Evolutionary conservation across 1,140 invertebrate species (phyloP).

Genomic region (Saccostrea cuccullata): DNA sequence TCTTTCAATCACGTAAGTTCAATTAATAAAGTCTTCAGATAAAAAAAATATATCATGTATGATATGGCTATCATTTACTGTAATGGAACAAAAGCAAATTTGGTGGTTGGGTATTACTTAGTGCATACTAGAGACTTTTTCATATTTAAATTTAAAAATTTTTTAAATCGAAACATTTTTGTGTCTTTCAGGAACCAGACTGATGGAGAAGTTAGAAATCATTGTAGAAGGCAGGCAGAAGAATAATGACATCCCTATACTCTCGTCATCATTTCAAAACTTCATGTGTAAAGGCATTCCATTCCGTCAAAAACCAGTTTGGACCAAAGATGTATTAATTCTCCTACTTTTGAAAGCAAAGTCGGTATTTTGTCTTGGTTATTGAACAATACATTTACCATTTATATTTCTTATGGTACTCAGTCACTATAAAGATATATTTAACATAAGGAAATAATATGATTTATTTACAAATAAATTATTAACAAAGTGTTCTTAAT

Average conservation of each 20-base stretch:
- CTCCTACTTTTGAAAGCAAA: conserved; percentile 50
- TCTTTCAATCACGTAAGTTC: no score
- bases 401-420: no score
- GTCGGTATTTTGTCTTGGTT: conserved; percentile 43
- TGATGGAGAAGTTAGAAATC: not conserved
- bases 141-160: no score
- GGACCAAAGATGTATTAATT: conserved; percentile 59
- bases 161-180: not conserved
- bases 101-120: no score
- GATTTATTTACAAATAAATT: not conserved
- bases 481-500: not conserved
- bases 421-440: not conserved
- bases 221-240: not conserved
- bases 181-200: conserved; percentile 41
- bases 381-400: not conserved
- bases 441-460: not conserved
- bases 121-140: no score
- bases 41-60: not conserved
- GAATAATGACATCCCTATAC: conserved; percentile 33
- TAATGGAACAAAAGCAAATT: no score
- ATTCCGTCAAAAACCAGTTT: conserved; percentile 57
- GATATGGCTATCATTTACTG: not conserved
- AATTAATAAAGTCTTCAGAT: not conserved
- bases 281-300: conserved; percentile 54
- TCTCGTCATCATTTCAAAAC: conserved; percentile 55